Percentiles rank a stretch among this genome's conserved stretches.
Evolutionary conservation across 23 tunicate genomes (phyloP).

Genomic region (Ciona savignyi): DNA sequence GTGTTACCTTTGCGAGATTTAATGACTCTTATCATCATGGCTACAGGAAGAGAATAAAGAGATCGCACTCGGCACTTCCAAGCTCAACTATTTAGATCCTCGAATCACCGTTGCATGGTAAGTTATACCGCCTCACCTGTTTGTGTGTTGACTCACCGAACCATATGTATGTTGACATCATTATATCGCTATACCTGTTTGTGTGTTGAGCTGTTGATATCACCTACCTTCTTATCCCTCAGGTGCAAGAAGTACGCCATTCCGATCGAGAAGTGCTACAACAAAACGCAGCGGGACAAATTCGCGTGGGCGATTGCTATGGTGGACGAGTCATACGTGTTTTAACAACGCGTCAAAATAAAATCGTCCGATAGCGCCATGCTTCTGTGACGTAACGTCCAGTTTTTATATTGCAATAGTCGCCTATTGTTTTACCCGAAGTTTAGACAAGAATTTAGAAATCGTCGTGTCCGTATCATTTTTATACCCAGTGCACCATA

Average conservation of each 20-base stretch:
- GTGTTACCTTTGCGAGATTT: no score
- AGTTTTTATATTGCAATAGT: background rate
- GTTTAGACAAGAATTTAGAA: no score
- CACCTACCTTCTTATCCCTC: background rate
- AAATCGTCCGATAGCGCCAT: background rate
- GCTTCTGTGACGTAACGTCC: background rate
- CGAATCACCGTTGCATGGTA: conserved; percentile 93
- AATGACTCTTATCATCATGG: no score
- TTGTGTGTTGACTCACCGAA: no score
- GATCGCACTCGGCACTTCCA: conserved; percentile 95
- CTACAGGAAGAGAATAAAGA: conserved; percentile 97
- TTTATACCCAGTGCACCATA: no score
- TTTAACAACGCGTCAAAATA: conserved; percentile 9
- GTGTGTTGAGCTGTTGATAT: no score
- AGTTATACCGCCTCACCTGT: no score
- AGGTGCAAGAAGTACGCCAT: conserved; percentile 97
- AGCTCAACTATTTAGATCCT: conserved; percentile 98
- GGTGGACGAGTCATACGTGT: conserved; percentile 85
- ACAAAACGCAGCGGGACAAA: conserved; percentile 98
- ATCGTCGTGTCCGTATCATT: no score
- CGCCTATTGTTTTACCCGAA: background rate
- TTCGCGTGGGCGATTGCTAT: conserved; percentile 99
- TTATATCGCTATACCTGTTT: no score
- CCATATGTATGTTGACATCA: no score
- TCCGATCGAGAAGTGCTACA: conserved; percentile 92